Evolutionary conservation across 2,797 vertebrate species (phyloP), one percentile per base, ranked within the genome.

Genomic region (Gambusia yucatana): DNA sequence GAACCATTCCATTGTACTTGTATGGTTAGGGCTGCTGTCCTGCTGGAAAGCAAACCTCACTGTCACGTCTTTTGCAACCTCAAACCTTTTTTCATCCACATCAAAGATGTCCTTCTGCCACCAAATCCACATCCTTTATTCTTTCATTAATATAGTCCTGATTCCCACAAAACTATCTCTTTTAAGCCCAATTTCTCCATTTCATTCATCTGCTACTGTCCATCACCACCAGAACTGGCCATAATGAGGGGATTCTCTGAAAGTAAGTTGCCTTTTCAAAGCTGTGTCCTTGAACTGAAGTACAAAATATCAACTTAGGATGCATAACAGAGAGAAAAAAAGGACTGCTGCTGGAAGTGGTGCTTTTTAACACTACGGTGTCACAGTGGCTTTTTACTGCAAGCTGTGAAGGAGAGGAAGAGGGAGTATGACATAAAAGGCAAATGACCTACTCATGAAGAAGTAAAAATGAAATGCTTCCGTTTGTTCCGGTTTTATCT

Each of bases 241-340:
- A 82, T 83, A 89, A 91, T 87, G 85, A 90, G 63, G 72, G 57
- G 67, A 50, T 83, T 88, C 78, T 78, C 55, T 5, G 52, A 79
- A 75, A 55, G 81, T 10, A 73, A 16, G 61, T 73, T 9, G 17
- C 47, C 55, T 79, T 81, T 81, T 82, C 39, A 39, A 72, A 48
- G 73, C 90, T 83, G 72, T 77, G 73, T 82, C 73, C 30, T 47
- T 44, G 36, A 50, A 78, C 76, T 47, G 5, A 65, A 77, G 74
- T 6, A 61, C 72, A 72, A 70, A 70, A 73, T 41, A 65, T 76
- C 81, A 79, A 70, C 79, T 61, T 44, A 33, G 48, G 48, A 70
- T 76, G 84, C 75, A 86, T 69, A 69, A 43, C 65, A 33, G 55
- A 67, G n/a, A 65, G 52, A 50, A 57, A 76, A 79, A 63, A 16